Base-by-base conservation (phyloP, 2,797 vertebrate genomes). In the Sebastes vulpes region DNA sequence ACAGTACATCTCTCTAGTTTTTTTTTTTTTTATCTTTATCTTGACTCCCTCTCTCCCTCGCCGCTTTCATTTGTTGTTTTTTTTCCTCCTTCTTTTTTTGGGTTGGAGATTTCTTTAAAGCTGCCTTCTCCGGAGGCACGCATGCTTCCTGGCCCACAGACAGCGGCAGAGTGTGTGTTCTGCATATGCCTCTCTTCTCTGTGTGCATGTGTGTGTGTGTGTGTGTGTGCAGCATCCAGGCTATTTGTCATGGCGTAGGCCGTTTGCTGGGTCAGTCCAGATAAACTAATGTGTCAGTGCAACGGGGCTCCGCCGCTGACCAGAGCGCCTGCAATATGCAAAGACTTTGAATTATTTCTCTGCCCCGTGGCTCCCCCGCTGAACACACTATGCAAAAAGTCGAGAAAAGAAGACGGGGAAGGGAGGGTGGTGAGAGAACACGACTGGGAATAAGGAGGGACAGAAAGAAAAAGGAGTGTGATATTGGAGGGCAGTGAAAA, bases 331-430 rank as follows among this genome's bases (percentile, higher is more conserved):
- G 93, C 95, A 96, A 95, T 96, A 95, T 96, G 96, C 95, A 96
- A 94, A 90, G 90, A 94, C 93, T 94, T 94, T 96, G 93, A 96
- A 96, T 96, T 95, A 96, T 96, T 95, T 95, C 94, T 93, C 79
- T 94, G 92, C 95, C 95, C 92, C 38, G 74, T 93, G 92, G 95
- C 95, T 92, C 91, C 87, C 83, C 83, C 25, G 73, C 83, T 26
- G 72, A 93, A 89, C 78, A 78, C 85, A 78, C 85, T 72, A 84
- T 70, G 74, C 76, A 75, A 80, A 90, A 88, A 90, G 75, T 59
- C 50, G 67, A 81, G 72, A 77, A 74, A 64, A 65, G 57, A 67
- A 35, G 57, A 79, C 12, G 21, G 21, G 23, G 20, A 20, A 0
- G 9, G 21, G 3, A 28, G 21, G 52, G 52, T 38, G 48, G 63